Base-by-base conservation (phyloP, 1,140 invertebrate species). In the Dicyema japonicum region DNA sequence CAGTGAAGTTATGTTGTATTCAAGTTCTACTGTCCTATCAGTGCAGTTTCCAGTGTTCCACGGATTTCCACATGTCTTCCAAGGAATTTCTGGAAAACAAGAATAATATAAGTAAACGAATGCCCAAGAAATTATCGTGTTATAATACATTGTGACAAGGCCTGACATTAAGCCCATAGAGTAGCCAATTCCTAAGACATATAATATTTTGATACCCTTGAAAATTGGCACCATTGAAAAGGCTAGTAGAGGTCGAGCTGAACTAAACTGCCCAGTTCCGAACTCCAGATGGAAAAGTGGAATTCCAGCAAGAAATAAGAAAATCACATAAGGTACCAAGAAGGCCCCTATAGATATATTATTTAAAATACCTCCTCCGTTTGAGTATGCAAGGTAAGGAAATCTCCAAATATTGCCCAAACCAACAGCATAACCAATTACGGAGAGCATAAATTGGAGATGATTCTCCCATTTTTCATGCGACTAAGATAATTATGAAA, bases 181-280 rank as follows among this genome's bases (percentile, higher is more conserved):
- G 46, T 64, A 64, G 0, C 69, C 71, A 14, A 70, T 60, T 14
- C 71, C 69, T 71, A 38, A 19, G 5, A 15, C 7, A 16, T 25
- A 32, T 36, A 35, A 40, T n/a, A 35, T 34, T 29, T 28, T 34
- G 8, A 39, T 26, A 51, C 54, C 54, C 48, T 54, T 56, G 30
- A 56, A 56, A n/a, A 57, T 31, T 6, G 55, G 55, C 4, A 49
- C 45, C 7, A 53, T 43, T 31, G 46, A 41, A 54, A 54, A 57
- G 4, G 56, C 42, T n/a, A 41, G 42, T 26, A 52, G 40, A 7
- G 52, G 47, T 23, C 55, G 50, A 4, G 54, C 38, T 35, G 45
- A 52, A 21, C 46, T 43, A 36, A 50, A 58, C 35, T 57, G 54
- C 11, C 54, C 54, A 27, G 54, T 37, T 18, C 49, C 40, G 18